phyloP scores from a whole-genome alignment of 2,888 invertebrate species.

The Conistra vaccinii region DNA sequence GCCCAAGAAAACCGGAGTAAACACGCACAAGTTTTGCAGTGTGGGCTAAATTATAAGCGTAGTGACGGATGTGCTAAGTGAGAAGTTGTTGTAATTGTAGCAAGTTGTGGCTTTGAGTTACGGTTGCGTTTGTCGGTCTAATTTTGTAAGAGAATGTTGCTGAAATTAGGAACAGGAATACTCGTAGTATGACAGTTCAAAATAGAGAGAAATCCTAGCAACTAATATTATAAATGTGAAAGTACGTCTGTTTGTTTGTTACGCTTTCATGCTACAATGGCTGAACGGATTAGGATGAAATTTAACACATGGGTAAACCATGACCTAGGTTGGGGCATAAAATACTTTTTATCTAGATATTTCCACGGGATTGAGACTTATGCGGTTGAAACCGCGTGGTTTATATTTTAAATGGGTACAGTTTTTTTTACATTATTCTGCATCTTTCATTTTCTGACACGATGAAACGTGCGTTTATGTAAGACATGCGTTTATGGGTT shows the following conservation, averaged over 20 bases:
- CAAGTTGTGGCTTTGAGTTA: slow-evolving; percentile 20
- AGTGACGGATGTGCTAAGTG: slow-evolving; percentile 29
- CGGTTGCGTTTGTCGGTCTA: background rate
- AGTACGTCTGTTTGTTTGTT: no score
- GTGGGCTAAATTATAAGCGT: slow-evolving; percentile 64
- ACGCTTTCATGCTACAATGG: no score
- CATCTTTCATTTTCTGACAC: background rate
- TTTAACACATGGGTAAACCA: no score
- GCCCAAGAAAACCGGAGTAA: slow-evolving; percentile 69
- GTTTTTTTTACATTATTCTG: no score
- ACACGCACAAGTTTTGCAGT: slow-evolving; percentile 72
- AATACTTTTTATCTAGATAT: no score
- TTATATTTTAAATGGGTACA: background rate
- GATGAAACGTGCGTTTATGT: background rate
- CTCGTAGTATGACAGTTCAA: background rate
- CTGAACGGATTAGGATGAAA: no score
- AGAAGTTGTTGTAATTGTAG: slow-evolving; percentile 37
- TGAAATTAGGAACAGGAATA: background rate
- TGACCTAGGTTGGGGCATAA: no score
- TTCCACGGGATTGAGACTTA: no score
- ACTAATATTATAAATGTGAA: no score
- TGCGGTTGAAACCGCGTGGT: no score
- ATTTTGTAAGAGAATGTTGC: background rate
- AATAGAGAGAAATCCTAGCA: background rate
- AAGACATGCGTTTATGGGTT: no score